Evolutionary conservation across 1,140 invertebrate genomes (phyloP), one percentile per base, ranked within the genome.

Genomic region (Macrostomum lignano): DNA sequence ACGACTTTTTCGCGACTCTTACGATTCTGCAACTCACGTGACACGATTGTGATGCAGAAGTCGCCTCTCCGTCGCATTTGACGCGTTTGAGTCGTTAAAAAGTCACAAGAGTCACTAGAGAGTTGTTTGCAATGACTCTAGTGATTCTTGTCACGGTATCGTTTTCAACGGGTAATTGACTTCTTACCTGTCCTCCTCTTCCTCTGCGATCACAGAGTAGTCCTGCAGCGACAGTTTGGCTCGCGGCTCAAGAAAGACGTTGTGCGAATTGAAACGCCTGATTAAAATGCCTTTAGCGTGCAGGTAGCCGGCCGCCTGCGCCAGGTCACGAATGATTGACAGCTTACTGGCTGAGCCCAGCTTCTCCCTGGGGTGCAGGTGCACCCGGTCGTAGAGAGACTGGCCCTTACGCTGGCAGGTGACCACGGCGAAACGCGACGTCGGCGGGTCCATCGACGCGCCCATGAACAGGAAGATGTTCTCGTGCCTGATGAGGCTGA

Each of bases 401-500:
- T 44, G 40, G 6, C 58, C 55, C 36, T 49, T 51, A 5, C 46
- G 39, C 33, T 40, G 44, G 35, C 55, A 56, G 36, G 55, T 60
- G 19, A 61, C 46, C 17, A 62, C 49, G 4, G 59, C 54, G 11
- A 61, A 39, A n/a, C n/a, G n/a, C n/a, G n/a, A n/a, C 26, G 50
- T 40, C 4, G 51, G 50, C 0, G 47, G 46, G 25, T 48, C 45
- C 10, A 56, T 48, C 35, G 58, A 60, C 0, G 58, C 58, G 1
- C 60, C 61, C 61, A 63, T 63, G 38, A 62, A 63, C 5, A 62
- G 46, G 5, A 55, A 51, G 21, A 61, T 52, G 40, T 63, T 63
- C 40, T 63, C 61, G 36, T 63, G 61, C 3, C 61, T 46, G 15
- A 63, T 60, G 40, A 52, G 49, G 25, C 47, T 51, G 21, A 62